Base-by-base conservation (phyloP, 35 echinoderm and acorn worm species). In the Patiria miniata region DNA sequence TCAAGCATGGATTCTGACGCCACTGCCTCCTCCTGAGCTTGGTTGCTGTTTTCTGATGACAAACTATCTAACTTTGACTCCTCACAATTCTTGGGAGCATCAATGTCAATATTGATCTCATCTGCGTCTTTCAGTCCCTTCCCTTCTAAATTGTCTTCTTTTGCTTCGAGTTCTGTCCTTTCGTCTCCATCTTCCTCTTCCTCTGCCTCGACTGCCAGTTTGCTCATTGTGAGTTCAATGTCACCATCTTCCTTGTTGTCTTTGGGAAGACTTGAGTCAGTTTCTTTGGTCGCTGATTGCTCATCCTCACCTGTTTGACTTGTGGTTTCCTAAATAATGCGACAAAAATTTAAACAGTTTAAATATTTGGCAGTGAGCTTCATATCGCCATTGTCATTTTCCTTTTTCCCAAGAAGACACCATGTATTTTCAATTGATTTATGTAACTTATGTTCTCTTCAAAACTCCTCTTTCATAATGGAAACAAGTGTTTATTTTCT, bases 141-240 rank as follows among this genome's bases (percentile, higher is more conserved):
- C 51, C 36, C 39, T 47, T 47, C 42, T 12, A 47, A 6, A 12
- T 12, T 78, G 80, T 83, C 79, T 73, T 51, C 21, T 36, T 78
- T 37, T 33, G 37, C 7, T 3, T 22, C 37, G 1, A n/a, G 29
- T 2, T 28, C n/a, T 86, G 38, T 86, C 61, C 57, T 22, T 8
- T 59, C 22, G 17, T 86, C 61, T 30, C 57, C 40, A 21, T 78
- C 30, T 73, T 77, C 57, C 15, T 86, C 61, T 30, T 32, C 40
- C 15, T 78, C 19, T 73, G 36, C 57, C 33, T 83, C 53, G 21
- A 37, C 47, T 55, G 56, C 50, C 16, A 83, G 81, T 83, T 83
- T 32, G 18, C 38, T 55, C 21, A 83, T 40, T 29, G 51, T 58
- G 7, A 83, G 81, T 58, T 83, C 21, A 15, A 83, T 50, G 50